A percentile compares a stretch with the other conserved stretches of the same genome.
These are phyloP conservation scores for Pygathrix nemaeus DNA, from an alignment of 2,113 vertebrate genomes.

Conservation along the genomic window DNA sequence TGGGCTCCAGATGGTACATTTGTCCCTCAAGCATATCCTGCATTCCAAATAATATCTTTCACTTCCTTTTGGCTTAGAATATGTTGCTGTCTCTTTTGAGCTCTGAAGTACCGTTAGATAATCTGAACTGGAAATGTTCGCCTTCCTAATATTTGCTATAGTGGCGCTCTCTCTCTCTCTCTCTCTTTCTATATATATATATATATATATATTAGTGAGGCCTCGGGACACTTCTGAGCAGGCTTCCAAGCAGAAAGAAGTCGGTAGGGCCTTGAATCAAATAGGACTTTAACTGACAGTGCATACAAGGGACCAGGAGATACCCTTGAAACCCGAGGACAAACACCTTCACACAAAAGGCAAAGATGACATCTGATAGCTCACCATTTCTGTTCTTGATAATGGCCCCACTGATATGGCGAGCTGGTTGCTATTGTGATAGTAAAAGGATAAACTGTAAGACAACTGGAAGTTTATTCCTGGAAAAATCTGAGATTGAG, in stretches of 20 bases:
- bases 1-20: neutral
- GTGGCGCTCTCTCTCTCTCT: neutral
- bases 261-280: accelerated
- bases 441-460: neutral
- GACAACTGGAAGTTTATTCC: neutral
- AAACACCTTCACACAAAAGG: neutral
- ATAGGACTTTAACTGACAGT: neutral
- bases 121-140: neutral
- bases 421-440: neutral
- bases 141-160: neutral
- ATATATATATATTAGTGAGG: neutral
- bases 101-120: neutral
- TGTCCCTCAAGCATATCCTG: neutral
- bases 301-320: neutral
- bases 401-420: neutral
- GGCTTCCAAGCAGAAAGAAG: neutral
- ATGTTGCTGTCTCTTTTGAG: neutral
- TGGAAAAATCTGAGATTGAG: neutral
- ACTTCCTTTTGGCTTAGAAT: neutral
- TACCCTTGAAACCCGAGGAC: neutral
- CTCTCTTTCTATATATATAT: too few relatives aligned
- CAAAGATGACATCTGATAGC: neutral
- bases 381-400: neutral
- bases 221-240: neutral
- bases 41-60: neutral